Base-by-base conservation (phyloP, 2,888 invertebrate genomes). In the Dasysyrphus tricinctus region DNA sequence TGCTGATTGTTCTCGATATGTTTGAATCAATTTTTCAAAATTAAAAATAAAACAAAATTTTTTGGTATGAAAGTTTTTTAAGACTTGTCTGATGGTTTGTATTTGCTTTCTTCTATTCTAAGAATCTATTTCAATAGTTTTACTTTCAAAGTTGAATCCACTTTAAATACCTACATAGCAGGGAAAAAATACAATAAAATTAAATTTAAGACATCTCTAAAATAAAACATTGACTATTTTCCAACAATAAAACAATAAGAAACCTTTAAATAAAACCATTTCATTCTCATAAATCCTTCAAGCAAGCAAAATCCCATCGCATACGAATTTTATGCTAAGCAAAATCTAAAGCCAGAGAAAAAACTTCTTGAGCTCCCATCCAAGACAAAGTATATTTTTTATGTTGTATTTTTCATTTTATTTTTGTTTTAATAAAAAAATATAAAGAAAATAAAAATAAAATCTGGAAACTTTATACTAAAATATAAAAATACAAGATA, bases 381-480 rank as follows among this genome's bases (percentile, higher is more conserved):
- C 51, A 67, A 39, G 14, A 37, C 51, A 67, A 67, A 24, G 51
- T 69, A 24, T 24, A n/a, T 67, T 51, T 69, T 54, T 47, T 47
- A 37, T 51, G 4, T 7, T 39, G 32, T 32, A 42, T 14, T 24
- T 47, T 14, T 47, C 16, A 11, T 65, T 65, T 65, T 32, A 12
- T 61, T 24, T 44, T 47, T 65, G 49, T 42, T 47, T 59, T 69
- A 29, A 4, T 61, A 29, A 42, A 39, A n/a, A 49, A 63, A 61
- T 16, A 61, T 37, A 24, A 34, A 65, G 42, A 65, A 56, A 49
- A 72, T 14, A 37, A 75, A 77, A 82, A 77, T 56, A 49, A 37
- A 78, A 69, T 72, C 77, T 72, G 65, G 59, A 76, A 77, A 82
- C 51, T 54, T 77, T 82, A 69, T 65, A 19, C 59, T 34, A 67